These are phyloP conservation scores for Pectinophora gossypiella DNA, from an alignment of 1,140 invertebrate species.

Conservation along the genomic window DNA sequence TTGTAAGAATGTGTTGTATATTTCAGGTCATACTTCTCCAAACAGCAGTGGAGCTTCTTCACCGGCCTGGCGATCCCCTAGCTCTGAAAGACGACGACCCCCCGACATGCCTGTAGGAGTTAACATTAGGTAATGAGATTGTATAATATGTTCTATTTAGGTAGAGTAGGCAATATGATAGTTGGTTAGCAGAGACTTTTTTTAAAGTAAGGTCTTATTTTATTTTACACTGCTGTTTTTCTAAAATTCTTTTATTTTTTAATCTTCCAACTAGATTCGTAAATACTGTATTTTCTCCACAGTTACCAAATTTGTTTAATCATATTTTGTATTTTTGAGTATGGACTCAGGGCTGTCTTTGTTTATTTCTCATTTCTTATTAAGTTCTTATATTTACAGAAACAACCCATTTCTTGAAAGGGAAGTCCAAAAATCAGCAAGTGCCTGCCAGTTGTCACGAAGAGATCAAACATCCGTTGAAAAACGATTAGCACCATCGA, in stretches of 20 bases:
- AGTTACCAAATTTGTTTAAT: neutral
- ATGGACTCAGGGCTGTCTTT: too few species aligned
- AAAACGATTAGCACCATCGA: slow-evolving; percentile 41
- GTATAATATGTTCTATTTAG: too few species aligned
- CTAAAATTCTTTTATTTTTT: too few species aligned
- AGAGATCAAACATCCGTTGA: slow-evolving; percentile 50
- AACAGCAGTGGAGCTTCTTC: slow-evolving; percentile 77
- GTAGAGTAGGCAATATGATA: too few species aligned
- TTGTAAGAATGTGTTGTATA: neutral
- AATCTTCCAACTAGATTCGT: too few species aligned
- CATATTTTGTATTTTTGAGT: neutral
- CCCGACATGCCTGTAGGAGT: slow-evolving; percentile 75
- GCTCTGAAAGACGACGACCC: slow-evolving; percentile 74
- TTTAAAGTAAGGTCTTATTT: too few species aligned
- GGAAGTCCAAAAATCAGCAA: slow-evolving; percentile 77
- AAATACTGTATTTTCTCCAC: too few species aligned
- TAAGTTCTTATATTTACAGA: slow-evolving; percentile 38
- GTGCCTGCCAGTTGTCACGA: slow-evolving; percentile 69
- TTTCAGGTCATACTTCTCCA: slow-evolving; percentile 59
- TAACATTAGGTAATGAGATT: slow-evolving; percentile 73
- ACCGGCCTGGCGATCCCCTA: slow-evolving; percentile 78
- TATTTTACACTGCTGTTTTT: too few species aligned
- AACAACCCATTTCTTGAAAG: slow-evolving; percentile 72
- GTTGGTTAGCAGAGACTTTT: too few species aligned
- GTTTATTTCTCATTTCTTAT: too few species aligned